Evolutionary conservation across 2,797 vertebrate genomes (phyloP).

Genomic region (Balearica regulorum): DNA sequence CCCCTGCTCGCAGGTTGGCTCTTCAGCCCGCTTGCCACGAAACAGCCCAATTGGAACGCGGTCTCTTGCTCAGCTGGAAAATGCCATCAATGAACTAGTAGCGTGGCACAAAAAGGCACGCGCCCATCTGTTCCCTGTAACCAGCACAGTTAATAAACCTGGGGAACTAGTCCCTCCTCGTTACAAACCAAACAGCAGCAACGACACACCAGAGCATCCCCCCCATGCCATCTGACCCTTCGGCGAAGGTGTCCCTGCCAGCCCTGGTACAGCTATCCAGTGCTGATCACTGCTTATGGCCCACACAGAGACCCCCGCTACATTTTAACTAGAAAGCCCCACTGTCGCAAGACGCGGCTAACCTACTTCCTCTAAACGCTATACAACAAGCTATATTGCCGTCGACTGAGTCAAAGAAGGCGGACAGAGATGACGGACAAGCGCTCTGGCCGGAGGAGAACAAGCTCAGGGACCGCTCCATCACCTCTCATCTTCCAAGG

Average conservation of each 20-base stretch:
- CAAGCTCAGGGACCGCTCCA: neutral
- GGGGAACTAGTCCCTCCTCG: neutral
- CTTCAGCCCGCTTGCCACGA: neutral
- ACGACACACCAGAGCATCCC: accelerated
- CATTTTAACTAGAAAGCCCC: neutral
- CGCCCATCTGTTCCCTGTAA: neutral
- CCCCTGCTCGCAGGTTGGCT: neutral
- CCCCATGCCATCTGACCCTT: accelerated
- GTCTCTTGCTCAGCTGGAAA: neutral
- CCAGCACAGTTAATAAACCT: neutral
- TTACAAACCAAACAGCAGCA: neutral
- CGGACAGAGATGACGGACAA: neutral
- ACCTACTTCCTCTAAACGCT: neutral
- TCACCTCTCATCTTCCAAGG: neutral
- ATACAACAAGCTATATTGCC: too few relatives aligned
- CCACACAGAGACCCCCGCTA: accelerated
- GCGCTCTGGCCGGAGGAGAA: neutral
- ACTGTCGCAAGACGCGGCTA: accelerated
- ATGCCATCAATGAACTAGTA: neutral
- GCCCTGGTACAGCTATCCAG: neutral
- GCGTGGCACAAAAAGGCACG: neutral
- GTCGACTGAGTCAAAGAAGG: too few relatives aligned
- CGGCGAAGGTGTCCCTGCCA: neutral
- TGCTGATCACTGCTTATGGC: too few relatives aligned
- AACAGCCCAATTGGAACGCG: neutral